Evolutionary conservation across 2,888 invertebrate genomes (phyloP).

Genomic region (Caenorhabditis parvicauda): DNA sequence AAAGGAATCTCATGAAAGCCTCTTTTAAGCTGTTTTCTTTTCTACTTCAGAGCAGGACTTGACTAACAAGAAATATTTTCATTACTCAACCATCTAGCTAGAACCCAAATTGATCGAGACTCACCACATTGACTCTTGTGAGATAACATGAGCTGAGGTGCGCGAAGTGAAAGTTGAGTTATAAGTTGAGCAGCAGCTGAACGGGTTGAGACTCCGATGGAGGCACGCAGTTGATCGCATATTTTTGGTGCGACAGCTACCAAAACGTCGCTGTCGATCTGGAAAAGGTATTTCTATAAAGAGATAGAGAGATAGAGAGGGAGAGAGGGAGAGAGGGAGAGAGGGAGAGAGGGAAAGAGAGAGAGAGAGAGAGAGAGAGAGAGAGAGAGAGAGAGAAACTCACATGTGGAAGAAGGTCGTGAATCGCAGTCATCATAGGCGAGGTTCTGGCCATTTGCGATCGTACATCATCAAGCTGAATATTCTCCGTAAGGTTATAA

Average conservation of each 20-base stretch:
- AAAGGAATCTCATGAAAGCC: no score
- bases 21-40: neutral
- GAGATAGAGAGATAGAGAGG: neutral
- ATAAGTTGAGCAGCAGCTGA: constrained; percentile 39
- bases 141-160: constrained; percentile 37
- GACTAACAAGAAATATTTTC: neutral
- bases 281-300: neutral
- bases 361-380: neutral
- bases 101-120: neutral
- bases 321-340: neutral
- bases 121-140: constrained; percentile 26
- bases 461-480: constrained; percentile 73
- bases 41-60: neutral
- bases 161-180: constrained; percentile 35
- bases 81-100: neutral
- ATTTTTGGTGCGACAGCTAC: constrained; percentile 22
- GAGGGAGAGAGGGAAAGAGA: neutral
- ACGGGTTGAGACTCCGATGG: constrained; percentile 39
- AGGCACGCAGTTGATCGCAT: constrained; percentile 32
- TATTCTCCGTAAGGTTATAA: constrained; percentile 38
- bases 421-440: constrained; percentile 69
- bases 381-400: neutral
- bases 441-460: constrained; percentile 80
- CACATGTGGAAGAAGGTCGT: constrained; percentile 37
- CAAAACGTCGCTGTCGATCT: constrained; percentile 27